These are phyloP conservation scores for Nibea coibor DNA, from an alignment of 2,113 vertebrate species.

Conservation along the genomic window DNA sequence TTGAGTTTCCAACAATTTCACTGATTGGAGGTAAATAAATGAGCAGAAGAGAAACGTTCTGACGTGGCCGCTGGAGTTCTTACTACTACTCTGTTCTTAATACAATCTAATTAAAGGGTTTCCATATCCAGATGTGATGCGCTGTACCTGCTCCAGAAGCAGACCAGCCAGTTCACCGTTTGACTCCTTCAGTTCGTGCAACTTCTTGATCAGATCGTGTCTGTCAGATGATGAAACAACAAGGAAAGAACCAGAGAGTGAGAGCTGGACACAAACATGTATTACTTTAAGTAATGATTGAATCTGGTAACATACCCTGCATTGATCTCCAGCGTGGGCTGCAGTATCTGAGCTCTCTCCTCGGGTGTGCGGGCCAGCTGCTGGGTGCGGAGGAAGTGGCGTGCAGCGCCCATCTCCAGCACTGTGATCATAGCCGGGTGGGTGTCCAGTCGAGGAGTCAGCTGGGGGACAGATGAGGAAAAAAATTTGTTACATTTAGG, in stretches of 20 bases:
- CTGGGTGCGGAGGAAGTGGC: conserved; percentile 97
- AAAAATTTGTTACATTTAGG: not conserved
- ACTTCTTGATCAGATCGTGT: conserved; percentile 92
- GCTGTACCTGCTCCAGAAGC: conserved; percentile 92
- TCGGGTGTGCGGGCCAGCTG: conserved; percentile 92
- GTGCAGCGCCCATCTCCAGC: conserved; percentile 97
- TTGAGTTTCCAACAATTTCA: not conserved
- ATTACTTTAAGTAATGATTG: not conserved
- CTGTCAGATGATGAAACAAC: conserved; percentile 70
- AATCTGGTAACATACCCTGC: conserved; percentile 82
- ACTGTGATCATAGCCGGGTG: conserved; percentile 98
- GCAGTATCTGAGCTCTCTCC: conserved; percentile 94
- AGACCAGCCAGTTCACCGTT: conserved; percentile 91
- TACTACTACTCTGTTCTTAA: not conserved
- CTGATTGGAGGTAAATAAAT: too few species aligned
- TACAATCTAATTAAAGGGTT: not conserved
- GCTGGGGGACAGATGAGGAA: conserved; percentile 74
- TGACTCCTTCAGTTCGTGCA: conserved; percentile 85
- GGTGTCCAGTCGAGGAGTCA: conserved; percentile 93
- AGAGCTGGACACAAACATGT: not conserved
- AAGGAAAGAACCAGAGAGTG: not conserved
- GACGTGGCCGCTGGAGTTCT: too few species aligned
- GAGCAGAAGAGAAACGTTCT: too few species aligned
- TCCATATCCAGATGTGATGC: not conserved
- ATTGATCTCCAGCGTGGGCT: conserved; percentile 98